Evolutionary conservation across 1,140 invertebrate species (phyloP).

Genomic region (Drosophila tristis): DNA sequence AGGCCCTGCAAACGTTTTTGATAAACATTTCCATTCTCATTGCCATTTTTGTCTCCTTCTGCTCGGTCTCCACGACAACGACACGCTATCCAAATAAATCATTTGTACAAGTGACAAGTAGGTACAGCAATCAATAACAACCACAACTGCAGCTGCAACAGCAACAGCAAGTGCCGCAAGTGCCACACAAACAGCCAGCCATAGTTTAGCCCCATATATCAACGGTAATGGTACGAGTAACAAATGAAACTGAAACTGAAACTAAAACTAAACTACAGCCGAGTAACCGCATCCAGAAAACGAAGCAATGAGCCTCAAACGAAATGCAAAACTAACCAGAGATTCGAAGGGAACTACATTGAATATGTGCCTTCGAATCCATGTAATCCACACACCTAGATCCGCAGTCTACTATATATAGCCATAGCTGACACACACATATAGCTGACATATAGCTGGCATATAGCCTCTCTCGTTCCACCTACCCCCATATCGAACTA

Average conservation of each 20-base stretch:
- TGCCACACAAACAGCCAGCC: constrained; percentile 20
- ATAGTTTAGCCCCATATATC: constrained; percentile 20
- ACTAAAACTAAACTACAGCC: constrained; percentile 25
- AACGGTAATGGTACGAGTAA: background rate
- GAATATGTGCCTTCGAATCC: constrained; percentile 35
- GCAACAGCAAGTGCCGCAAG: constrained; percentile 29
- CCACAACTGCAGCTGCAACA: constrained; percentile 35
- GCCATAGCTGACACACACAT: constrained; percentile 6
- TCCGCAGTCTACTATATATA: constrained; percentile 21
- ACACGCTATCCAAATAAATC: constrained; percentile 55
- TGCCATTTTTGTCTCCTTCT: constrained; percentile 31
- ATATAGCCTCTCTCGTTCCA: constrained; percentile 11
- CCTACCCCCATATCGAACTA: constrained; percentile 26
- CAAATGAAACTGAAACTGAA: constrained; percentile 16
- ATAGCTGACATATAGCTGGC: constrained; percentile 27
- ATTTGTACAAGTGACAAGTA: constrained; percentile 71
- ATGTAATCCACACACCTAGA: constrained; percentile 24
- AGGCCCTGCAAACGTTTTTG: background rate
- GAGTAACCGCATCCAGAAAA: no score
- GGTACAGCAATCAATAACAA: constrained; percentile 55
- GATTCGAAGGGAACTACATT: constrained; percentile 49
- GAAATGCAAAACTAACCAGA: constrained; percentile 17
- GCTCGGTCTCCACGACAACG: constrained; percentile 26
- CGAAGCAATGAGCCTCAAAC: no score
- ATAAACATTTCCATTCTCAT: constrained; percentile 20